phyloP scores from a whole-genome alignment of 2,797 vertebrate genomes.

The Sparidentex hasta region DNA sequence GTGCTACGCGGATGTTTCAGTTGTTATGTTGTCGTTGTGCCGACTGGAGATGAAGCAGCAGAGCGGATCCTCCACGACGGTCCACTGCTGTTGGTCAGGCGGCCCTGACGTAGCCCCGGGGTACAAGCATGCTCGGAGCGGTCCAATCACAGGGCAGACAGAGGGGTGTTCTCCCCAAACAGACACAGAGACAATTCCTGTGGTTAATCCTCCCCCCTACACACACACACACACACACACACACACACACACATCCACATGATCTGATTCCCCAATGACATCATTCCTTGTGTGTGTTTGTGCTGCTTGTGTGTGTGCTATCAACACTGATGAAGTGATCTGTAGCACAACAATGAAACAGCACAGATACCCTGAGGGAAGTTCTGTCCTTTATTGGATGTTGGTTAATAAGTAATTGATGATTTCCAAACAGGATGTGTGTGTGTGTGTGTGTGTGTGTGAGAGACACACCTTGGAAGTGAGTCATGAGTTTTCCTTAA shows the following conservation, averaged over 20 bases:
- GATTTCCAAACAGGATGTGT: background rate
- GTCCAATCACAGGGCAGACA: conserved; percentile 63
- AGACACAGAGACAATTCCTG: conserved; percentile 36
- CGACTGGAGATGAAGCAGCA: conserved; percentile 19
- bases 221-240: no score
- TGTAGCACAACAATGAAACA: background rate
- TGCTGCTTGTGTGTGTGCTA: background rate
- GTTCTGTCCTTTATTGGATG: background rate
- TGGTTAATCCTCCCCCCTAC: conserved; percentile 12
- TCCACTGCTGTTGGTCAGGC: conserved; percentile 44
- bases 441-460: background rate
- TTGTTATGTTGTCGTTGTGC: conserved; percentile 29
- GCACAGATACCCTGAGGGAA: background rate
- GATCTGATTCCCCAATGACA: conserved; percentile 52
- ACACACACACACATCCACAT: background rate
- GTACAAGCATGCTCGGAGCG: conserved; percentile 34
- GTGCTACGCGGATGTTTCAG: background rate
- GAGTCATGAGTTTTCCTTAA: background rate
- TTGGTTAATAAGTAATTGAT: conserved; percentile 11
- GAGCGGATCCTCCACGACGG: conserved; percentile 26
- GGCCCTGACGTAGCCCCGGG: conserved; percentile 28
- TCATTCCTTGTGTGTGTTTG: conserved; percentile 52
- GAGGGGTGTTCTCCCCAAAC: conserved; percentile 50
- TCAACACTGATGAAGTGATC: conserved; percentile 14
- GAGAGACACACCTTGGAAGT: background rate